A percentile compares a stretch with the other conserved stretches of the same genome.
Evolutionary conservation across 2,888 invertebrate genomes (phyloP).

Genomic region (Orthosia cruda): DNA sequence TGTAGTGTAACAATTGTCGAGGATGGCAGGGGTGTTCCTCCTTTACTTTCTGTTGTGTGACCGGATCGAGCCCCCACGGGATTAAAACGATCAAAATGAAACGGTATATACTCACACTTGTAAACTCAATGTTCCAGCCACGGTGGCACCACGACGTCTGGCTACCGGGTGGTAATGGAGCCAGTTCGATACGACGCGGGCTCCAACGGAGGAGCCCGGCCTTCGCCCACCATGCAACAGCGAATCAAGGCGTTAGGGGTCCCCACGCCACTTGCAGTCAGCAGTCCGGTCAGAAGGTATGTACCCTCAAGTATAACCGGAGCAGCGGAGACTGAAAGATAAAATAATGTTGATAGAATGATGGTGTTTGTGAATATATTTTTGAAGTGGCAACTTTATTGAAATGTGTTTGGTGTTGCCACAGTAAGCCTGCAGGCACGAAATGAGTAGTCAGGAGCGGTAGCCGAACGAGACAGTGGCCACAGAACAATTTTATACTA

Average conservation of each 20-base stretch:
- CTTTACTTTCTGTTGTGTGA: no score
- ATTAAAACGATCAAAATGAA: not conserved
- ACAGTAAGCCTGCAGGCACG: not conserved
- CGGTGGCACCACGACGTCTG: conserved; percentile 85
- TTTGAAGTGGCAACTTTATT: not conserved
- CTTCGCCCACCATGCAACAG: conserved; percentile 97
- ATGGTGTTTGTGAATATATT: not conserved
- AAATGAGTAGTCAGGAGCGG: not conserved
- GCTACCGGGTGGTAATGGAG: conserved; percentile 91
- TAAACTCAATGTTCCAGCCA: conserved; percentile 81
- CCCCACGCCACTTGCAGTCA: conserved; percentile 97
- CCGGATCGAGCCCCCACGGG: not conserved
- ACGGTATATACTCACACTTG: not conserved
- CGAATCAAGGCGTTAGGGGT: conserved; percentile 97
- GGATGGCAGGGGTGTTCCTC: no score
- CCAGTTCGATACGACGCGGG: conserved; percentile 87
- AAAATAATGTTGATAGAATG: not conserved
- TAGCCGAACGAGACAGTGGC: not conserved
- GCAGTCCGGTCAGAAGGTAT: conserved; percentile 97
- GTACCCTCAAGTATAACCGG: conserved; percentile 46
- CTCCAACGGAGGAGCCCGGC: conserved; percentile 88
- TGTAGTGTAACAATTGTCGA: no score
- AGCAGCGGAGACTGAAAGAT: conserved; percentile 68
- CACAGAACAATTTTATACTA: no score
- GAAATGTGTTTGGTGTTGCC: not conserved